Evolutionary conservation across 2,113 vertebrate genomes (phyloP), one percentile per base, ranked within the genome.

Genomic region (Lagenorhynchus albirostris): DNA sequence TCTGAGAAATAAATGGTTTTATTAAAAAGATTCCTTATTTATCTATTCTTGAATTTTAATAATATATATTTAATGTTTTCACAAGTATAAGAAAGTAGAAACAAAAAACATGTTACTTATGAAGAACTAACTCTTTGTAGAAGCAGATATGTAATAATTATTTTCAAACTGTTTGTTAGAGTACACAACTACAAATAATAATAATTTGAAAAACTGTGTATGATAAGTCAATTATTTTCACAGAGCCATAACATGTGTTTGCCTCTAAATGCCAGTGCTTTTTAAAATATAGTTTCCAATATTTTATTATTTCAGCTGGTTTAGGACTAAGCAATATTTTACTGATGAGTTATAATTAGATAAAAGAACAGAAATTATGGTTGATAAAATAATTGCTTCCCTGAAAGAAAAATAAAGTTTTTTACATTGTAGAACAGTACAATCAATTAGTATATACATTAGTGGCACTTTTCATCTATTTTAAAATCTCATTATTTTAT

Each of bases 401-500:
- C 20, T 79, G 18, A 95, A 95, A 94, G 86, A 94, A 47, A 95
- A 96, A 94, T 23, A 0, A 0, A 0, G 0, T 91, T 11, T 96
- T 97, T 96, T 97, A 23, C 73, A 77, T 60, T 63, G 8, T 96
- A 41, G 70, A 87, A 36, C 20, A 91, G 25, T n/a, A 17, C 38
- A 96, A 62, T 85, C 50, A 97, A 93, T 85, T 65, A 81, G 13
- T 38, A 20, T 89, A 94, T 68, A 58, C 98, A 98, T 96, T 93
- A 98, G 53, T 91, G 91, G 10, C 0, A 89, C 12, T 83, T 97
- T 91, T 92, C 62, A 84, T 47, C 90, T 74, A 96, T 58, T 74
- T 97, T 77, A 92, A 97, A 92, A 97, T 93, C 71, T 95, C 89
- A 95, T 97, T 96, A 97, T 36, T 96, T 83, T 86, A 91, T 96